Base-by-base conservation (phyloP, 2,888 invertebrate genomes). In the Drosophila ustulata region DNA sequence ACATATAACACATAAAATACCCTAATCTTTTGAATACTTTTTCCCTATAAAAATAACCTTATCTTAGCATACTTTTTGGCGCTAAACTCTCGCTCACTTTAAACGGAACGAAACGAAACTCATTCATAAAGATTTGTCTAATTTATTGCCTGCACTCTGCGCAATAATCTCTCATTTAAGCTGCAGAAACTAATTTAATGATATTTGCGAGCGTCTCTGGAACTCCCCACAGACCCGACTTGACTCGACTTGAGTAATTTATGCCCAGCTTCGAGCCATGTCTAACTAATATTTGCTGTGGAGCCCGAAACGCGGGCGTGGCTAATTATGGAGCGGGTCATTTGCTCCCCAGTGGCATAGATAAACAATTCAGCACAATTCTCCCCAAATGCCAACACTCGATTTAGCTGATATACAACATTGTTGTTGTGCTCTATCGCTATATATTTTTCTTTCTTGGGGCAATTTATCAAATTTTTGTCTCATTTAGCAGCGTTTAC, bases 71-170 rank as follows among this genome's bases (percentile, higher is more conserved):
- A 66, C 49, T 34, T 34, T 34, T 34, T 11, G 34, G 34, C 34
- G 34, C 11, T 34, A 30, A 47, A 7, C 47, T 47, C 11, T 23
- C 26, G 58, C 26, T 53, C n/a, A 25, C 56, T 56, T 56, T 56
- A 49, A 63, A 56, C 18, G 34, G 3, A 11, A 11, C 34, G 34
- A 18, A 18, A 18, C 6, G 34, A 37, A 66, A 62, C 73, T 64
- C 83, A 88, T 88, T 83, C 88, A 82, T 83, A 82, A 88, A 75
- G 83, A 82, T 83, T 86, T 88, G 71, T 58, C 25, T 70, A 75
- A 83, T 83, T 83, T 88, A 83, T 83, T 78, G 81, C 68, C 34
- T 2, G 45, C 71, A 77, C 86, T 70, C 18, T 53, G 58, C 66
- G 74, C 83, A 55, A 82, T 83, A 83, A 83, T 88, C 82, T 88